Evolutionary conservation across 2,797 vertebrate species (phyloP).

Genomic region (Enteromius mattozi): DNA sequence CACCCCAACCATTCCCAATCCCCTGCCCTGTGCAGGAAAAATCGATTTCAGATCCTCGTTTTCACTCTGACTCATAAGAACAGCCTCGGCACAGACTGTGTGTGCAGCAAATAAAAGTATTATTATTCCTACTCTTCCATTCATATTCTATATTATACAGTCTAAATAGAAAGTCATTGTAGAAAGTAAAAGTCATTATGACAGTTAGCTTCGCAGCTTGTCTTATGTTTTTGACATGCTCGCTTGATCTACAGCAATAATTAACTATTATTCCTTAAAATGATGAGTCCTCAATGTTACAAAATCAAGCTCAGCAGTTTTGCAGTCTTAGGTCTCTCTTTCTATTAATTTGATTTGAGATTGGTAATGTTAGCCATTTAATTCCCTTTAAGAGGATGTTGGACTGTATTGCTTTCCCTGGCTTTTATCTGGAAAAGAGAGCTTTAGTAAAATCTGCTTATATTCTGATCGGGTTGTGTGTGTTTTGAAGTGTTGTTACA

Average conservation of each 20-base stretch:
- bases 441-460: slow-evolving; percentile 49
- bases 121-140: background rate
- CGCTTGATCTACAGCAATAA: slow-evolving; percentile 16
- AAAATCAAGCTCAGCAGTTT: slow-evolving; percentile 26
- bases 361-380: slow-evolving; percentile 38
- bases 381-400: slow-evolving; percentile 48
- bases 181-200: background rate
- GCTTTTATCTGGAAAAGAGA: slow-evolving; percentile 16
- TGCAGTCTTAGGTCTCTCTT: background rate
- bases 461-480: slow-evolving; percentile 27
- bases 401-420: slow-evolving; percentile 1
- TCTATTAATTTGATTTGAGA: slow-evolving; percentile 16
- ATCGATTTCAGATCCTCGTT: slow-evolving; percentile 60
- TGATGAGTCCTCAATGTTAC: slow-evolving; percentile 1
- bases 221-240: slow-evolving; percentile 1
- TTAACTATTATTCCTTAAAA: slow-evolving; percentile 33
- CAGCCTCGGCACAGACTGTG: slow-evolving; percentile 14
- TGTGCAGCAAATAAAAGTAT: background rate
- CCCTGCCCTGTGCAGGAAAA: slow-evolving; percentile 29
- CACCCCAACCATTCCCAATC: slow-evolving; percentile 39
- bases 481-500: slow-evolving; percentile 22
- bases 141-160: background rate
- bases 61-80: slow-evolving; percentile 49
- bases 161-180: background rate
- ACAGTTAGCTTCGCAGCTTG: background rate